Evolutionary conservation across 2,797 vertebrate species (phyloP).

Genomic region (Karalla daura): DNA sequence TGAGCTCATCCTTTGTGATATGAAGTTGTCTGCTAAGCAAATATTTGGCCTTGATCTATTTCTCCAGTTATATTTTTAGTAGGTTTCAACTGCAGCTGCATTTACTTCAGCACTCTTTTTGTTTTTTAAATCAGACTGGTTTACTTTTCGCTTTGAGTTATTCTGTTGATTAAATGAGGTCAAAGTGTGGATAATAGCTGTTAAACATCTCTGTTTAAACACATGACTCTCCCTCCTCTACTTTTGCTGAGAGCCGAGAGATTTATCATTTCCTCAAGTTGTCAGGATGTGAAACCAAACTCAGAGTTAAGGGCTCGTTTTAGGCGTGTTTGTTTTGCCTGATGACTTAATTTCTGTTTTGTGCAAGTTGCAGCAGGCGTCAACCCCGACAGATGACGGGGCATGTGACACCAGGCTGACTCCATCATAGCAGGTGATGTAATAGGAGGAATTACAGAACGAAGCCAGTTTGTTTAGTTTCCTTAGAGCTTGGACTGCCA

Average conservation of each 20-base stretch:
- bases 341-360: slow-evolving; percentile 56
- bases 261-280: background rate
- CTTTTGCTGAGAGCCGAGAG: background rate
- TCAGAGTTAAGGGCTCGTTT: slow-evolving; percentile 11
- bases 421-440: slow-evolving; percentile 21
- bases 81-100: background rate
- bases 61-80: background rate
- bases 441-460: slow-evolving; percentile 37
- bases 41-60: background rate
- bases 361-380: slow-evolving; percentile 34
- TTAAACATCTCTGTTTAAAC: slow-evolving; percentile 1
- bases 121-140: background rate
- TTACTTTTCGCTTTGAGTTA: slow-evolving; percentile 4
- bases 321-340: slow-evolving; percentile 2
- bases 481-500: background rate
- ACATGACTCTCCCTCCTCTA: background rate
- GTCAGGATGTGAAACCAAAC: slow-evolving; percentile 29
- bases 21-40: background rate
- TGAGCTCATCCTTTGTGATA: background rate
- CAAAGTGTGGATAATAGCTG: background rate
- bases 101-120: background rate
- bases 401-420: slow-evolving; percentile 50
- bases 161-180: slow-evolving; percentile 3
- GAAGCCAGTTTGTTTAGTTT: slow-evolving; percentile 31
- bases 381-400: slow-evolving; percentile 44